Base-by-base conservation (phyloP, 1,140 invertebrate species). In the Tetraneura akinire region DNA sequence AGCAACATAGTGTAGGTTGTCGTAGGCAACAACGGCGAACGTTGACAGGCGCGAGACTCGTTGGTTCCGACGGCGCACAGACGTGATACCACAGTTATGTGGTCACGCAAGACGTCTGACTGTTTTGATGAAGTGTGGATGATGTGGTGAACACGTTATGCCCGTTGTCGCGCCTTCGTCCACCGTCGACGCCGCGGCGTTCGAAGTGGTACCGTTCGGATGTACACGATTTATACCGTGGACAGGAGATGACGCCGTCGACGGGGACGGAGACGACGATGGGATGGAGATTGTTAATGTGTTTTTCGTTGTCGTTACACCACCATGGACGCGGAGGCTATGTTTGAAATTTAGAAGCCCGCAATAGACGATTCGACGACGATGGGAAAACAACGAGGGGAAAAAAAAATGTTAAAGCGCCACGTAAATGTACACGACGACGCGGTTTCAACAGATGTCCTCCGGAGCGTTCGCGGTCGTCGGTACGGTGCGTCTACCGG, bases 361-460 rank as follows among this genome's bases (percentile, higher is more conserved):
- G n/a, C n/a, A n/a, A n/a, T n/a, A 37, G 32, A 70, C 13, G 49
- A 49, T 66, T 10, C 5, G 5, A 70, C 21, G 18, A 47, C 9
- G 11, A 13, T 8, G 60, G 16, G 1, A 23, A 32, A 23, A 32
- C 3, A 62, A 5, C 11, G 66, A 16, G 0, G 9, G 6, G 26
- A 32, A 21, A n/a, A 53, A 8, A 37, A 8, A 53, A 73, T 49
- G 1, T 55, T 2, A n/a, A 6, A n/a, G 51, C 8, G 29, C 18
- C 29, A 76, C 45, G 37, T 45, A 26, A 60, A 45, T 23, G 8
- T 18, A 18, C n/a, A 29, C 1, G 21, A 29, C 68, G 68, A 51
- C 18, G 57, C n/a, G 71, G 29, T 57, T 42, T 78, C 73, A 76
- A 76, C 73, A 76, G 73, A 55, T 76, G 73, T 76, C 73, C 53